Evolutionary conservation across 2,113 vertebrate species (phyloP).

Genomic region (Cynocephalus volans): DNA sequence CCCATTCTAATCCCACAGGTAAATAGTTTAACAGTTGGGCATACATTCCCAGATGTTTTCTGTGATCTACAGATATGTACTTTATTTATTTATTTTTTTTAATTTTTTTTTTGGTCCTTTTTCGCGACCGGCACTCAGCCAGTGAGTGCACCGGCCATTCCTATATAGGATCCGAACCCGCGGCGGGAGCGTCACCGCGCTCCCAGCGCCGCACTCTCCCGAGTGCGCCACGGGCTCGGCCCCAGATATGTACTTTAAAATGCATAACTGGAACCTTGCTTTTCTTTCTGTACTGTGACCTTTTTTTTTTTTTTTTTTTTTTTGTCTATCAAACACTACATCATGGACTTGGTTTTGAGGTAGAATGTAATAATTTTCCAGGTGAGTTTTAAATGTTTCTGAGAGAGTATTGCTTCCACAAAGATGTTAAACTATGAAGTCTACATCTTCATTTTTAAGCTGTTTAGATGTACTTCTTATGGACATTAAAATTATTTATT

Average conservation of each 20-base stretch:
- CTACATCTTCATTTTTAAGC: slow-evolving; percentile 23
- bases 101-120: too few species aligned
- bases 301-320: slow-evolving; percentile 53
- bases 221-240: too few species aligned
- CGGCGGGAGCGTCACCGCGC: too few species aligned
- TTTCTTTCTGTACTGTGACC: slow-evolving; percentile 4
- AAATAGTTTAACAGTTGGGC: slow-evolving; percentile 34
- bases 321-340: not conserved
- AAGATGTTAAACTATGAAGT: not conserved
- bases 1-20: not conserved
- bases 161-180: too few species aligned
- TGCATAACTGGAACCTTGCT: not conserved
- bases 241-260: not conserved
- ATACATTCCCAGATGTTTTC: not conserved
- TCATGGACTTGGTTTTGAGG: slow-evolving; percentile 13
- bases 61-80: not conserved
- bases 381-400: slow-evolving; percentile 41
- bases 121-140: too few species aligned
- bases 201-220: too few species aligned
- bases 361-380: slow-evolving; percentile 55
- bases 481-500: not conserved
- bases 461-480: not conserved
- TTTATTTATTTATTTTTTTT: too few species aligned
- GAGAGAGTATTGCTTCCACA: slow-evolving; percentile 12
- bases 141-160: too few species aligned